Base-by-base conservation (phyloP, 2,888 invertebrate genomes). In the Tinea trinotella region DNA sequence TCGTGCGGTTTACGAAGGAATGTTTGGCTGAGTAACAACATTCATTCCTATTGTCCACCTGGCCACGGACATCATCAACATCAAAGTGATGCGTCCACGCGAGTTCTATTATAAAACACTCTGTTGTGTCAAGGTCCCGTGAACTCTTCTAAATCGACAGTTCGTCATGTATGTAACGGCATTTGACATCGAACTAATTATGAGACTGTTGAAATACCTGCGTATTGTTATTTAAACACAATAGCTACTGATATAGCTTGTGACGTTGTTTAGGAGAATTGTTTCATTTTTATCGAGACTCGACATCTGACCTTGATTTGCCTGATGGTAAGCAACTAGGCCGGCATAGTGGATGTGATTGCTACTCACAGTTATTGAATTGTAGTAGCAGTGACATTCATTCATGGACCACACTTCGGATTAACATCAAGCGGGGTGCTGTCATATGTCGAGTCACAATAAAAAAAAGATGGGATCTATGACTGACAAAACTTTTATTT, bases 31-130 rank as follows among this genome's bases (percentile, higher is more conserved):
- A 5, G 15, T 10, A 46, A 46, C 46, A 46, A 46, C 40, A 30
- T 2, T 30, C 13, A 40, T 17, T 46, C 46, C 18, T 4, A 46
- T 40, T 46, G 46, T 46, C 46, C 46, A 46, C 46, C 46, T 46
- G 46, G 46, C 46, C 18, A 46, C 46, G 19, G 7, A 46, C 7
- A 46, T 46, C 46, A 40, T 19, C 2, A 46, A 46, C 46, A 46
- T 46, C 46, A 46, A 46, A 46, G 4, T 5, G 6, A 7, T 5
- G 12, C 40, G 40, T 40, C 40, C 7, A 40, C 13, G 40, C 40
- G 40, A 13, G 40, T 40, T 12, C 13, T 40, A 40, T 40, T 13
- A n/a, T 40, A 40, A 40, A 13, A 40, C 40, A 40, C 13, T 35
- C 7, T 40, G 40, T 40, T 13, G 7, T 40, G 40, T 40, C 40